These are phyloP conservation scores for Nasonia oneida DNA, from an alignment of 2,888 invertebrate species.

Conservation along the genomic window DNA sequence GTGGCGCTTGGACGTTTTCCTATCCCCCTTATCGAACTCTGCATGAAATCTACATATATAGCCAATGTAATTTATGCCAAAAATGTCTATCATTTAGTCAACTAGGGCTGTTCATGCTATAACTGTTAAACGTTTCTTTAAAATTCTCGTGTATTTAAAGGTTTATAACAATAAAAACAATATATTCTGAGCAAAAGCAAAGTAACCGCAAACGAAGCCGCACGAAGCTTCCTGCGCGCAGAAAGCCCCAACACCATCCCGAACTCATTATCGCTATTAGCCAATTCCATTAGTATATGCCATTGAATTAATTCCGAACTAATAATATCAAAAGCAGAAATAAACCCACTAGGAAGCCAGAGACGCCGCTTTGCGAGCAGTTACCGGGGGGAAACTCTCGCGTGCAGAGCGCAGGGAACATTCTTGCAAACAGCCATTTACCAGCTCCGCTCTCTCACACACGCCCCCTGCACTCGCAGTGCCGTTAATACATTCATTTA, in stretches of 20 bases:
- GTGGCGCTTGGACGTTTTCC: no score
- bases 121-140: no score
- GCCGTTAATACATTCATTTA: slow-evolving; percentile 23
- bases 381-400: neutral
- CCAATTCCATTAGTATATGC: slow-evolving; percentile 1
- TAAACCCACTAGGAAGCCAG: neutral
- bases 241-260: neutral
- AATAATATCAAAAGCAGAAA: slow-evolving; percentile 16
- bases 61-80: no score
- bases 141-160: no score
- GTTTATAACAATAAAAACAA: no score
- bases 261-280: slow-evolving; percentile 4
- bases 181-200: no score
- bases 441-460: neutral
- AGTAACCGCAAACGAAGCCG: no score
- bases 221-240: neutral
- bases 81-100: no score
- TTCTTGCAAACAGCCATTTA: slow-evolving; percentile 25
- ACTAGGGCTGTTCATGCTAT: no score
- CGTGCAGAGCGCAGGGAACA: neutral
- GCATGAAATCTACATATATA: no score
- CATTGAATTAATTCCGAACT: slow-evolving; percentile 12
- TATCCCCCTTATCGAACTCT: no score
- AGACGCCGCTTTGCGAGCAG: neutral
- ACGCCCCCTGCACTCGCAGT: neutral